Evolutionary conservation across 2,888 invertebrate species (phyloP).

Genomic region (Dastarcus helophoroides): DNA sequence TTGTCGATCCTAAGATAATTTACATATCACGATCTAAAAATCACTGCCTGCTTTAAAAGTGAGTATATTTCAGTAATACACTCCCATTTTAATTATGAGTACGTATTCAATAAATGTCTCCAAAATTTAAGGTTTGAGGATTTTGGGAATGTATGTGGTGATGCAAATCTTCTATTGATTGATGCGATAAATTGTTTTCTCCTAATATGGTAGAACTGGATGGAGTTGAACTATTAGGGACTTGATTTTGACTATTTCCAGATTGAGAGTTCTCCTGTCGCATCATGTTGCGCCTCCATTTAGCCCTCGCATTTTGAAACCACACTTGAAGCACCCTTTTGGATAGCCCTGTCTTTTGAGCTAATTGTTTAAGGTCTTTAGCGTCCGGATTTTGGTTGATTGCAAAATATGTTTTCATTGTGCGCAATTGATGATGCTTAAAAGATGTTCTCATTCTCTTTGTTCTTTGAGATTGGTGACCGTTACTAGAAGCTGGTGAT

Average conservation of each 20-base stretch:
- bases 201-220: constrained; percentile 36
- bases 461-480: constrained; percentile 52
- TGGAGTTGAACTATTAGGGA: constrained; percentile 27
- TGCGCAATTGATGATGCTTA: constrained; percentile 96
- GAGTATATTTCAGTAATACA: no score
- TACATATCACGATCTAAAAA: no score
- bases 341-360: constrained; percentile 95
- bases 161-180: constrained; percentile 42
- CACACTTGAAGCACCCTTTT: constrained; percentile 98
- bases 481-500: constrained; percentile 53
- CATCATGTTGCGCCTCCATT: constrained; percentile 92
- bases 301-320: constrained; percentile 99
- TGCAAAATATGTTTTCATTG: constrained; percentile 98
- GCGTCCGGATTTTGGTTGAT: constrained; percentile 99
- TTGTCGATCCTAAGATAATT: no score
- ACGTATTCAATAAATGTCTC: constrained; percentile 33
- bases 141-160: constrained; percentile 43
- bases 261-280: constrained; percentile 56
- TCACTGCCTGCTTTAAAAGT: no score
- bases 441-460: constrained; percentile 98
- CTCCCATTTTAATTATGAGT: no score
- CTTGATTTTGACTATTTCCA: constrained; percentile 24
- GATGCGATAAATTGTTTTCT: constrained; percentile 40
- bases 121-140: constrained; percentile 32
- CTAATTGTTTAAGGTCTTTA: constrained; percentile 94